Conservation (phyloP, 2,888 invertebrate species). For the Cataglyphis albicans region DNA sequence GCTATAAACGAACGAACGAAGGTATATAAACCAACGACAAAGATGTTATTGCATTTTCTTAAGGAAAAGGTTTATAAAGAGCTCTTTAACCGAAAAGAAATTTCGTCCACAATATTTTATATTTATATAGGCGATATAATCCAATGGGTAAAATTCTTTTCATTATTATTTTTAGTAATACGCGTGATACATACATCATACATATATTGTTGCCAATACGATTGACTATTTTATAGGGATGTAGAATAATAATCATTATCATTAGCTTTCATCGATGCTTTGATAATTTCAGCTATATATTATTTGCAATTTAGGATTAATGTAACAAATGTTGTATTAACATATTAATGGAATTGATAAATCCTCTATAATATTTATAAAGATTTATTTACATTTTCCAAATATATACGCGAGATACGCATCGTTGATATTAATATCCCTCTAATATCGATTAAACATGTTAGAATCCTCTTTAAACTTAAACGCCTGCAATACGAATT, state of each 20-base stretch:
- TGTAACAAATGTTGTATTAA: neutral
- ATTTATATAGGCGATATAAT: neutral
- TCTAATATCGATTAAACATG: neutral
- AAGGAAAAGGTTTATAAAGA: neutral
- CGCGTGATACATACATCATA: neutral
- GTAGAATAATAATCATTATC: neutral
- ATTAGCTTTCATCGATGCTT: neutral
- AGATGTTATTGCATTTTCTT: constrained; percentile 8
- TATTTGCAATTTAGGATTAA: neutral
- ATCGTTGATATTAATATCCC: neutral
- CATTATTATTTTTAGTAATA: neutral
- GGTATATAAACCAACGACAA: constrained; percentile 5
- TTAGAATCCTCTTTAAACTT: constrained; percentile 38
- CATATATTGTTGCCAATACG: neutral
- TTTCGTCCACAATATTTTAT: neutral
- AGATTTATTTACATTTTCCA: neutral
- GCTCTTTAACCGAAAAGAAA: neutral
- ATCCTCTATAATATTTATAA: neutral
- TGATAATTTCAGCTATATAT: neutral
- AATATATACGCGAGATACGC: too few relatives aligned
- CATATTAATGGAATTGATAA: neutral
- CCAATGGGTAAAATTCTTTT: neutral
- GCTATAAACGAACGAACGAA: constrained; percentile 1
- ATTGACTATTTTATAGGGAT: neutral
- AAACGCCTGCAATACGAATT: constrained; percentile 58